These are phyloP conservation scores for Thera britannica DNA, from an alignment of 2,888 invertebrate species.

Conservation along the genomic window DNA sequence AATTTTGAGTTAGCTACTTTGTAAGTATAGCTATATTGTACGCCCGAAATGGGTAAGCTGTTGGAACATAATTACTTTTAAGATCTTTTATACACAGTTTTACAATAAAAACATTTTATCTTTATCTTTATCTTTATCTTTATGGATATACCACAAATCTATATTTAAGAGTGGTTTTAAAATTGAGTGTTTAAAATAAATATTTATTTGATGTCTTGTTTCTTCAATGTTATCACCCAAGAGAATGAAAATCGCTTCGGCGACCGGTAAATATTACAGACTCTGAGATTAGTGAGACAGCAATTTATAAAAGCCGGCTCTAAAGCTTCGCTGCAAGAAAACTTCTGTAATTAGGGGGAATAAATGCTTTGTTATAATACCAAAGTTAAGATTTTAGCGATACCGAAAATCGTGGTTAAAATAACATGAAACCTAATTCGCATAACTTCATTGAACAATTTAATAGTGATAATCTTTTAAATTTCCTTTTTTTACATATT, in stretches of 20 bases:
- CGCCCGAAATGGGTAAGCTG: too few species aligned
- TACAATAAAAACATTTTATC: too few species aligned
- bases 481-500: too few species aligned
- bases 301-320: constrained; percentile 31
- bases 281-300: constrained; percentile 28
- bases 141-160: too few species aligned
- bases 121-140: too few species aligned
- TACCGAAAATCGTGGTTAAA: constrained; percentile 10
- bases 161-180: too few species aligned
- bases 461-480: neutral
- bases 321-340: constrained; percentile 32
- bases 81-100: too few species aligned
- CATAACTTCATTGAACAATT: too few species aligned
- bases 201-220: neutral
- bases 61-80: too few species aligned
- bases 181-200: neutral
- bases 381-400: constrained; percentile 24
- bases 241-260: constrained; percentile 10
- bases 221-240: neutral
- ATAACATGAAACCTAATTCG: neutral
- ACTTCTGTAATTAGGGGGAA: constrained; percentile 33
- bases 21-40: too few species aligned
- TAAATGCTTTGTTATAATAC: constrained; percentile 30
- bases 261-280: constrained; percentile 28
- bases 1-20: too few species aligned